Evolutionary conservation across 2,797 vertebrate genomes (phyloP), one percentile per base, ranked within the genome.

Genomic region (Phataginus tricuspis): DNA sequence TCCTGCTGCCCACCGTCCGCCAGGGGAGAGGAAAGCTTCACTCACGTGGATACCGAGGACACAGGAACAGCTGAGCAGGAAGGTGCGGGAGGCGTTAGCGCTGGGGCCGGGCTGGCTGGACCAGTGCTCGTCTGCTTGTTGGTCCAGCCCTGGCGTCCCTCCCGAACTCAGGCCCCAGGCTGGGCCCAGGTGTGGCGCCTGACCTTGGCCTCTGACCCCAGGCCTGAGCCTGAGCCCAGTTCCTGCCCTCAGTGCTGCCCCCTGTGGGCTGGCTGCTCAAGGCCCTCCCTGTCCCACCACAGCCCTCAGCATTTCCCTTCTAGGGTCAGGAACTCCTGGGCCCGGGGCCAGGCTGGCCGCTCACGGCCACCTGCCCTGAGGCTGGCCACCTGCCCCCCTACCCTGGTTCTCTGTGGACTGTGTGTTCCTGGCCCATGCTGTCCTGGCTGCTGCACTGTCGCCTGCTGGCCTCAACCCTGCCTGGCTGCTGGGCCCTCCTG

Each of bases 1-100:
- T 23, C 25, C 29, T 12, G 9, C 4, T 45, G 12, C 11, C 68
- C 12, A 4, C 9, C 1, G 0, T 21, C 57, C 18, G 0, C 66
- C 34, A 27, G 4, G 69, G 37, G 3, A 69, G 31, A n/a, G 25
- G 34, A 31, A 12, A 45, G 12, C 23, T 53, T 71, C 16, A 27
- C 34, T 72, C 7, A 4, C 49, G 4, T 1, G 16, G 64, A 21
- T 14, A 21, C 10, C 4, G 23, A 51, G 16, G 7, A 45, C 11
- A 15, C 34, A 45, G 15, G 12, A 27, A 29, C 45, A 34, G 12
- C 0, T 42, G 10, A 37, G n/a, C 59, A 2, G n/a, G 29, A 21
- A 34, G 16, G 25, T 0, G 0, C 4, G 4, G 61, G 39, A 37
- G 31, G n/a, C 39, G 2, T 34, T 9, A 2, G 29, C 21, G 12